Base-by-base conservation (phyloP, 2,113 vertebrate species). In the Brachionichthys hirsutus region DNA sequence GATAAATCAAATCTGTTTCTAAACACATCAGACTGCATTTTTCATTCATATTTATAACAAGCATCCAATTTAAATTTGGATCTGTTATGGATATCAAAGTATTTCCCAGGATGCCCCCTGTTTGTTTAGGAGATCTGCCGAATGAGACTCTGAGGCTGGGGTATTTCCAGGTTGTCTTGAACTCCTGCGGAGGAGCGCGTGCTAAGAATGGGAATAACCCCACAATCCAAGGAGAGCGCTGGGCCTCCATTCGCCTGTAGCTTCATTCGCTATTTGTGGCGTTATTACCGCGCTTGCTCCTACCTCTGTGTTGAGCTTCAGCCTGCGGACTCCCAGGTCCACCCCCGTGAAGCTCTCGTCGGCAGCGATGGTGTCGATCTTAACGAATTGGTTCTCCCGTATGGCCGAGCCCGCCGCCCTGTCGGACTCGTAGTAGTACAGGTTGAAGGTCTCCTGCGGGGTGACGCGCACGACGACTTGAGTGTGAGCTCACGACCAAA, bases 301-400 rank as follows among this genome's bases (percentile, higher is more conserved):
- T 77, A 89, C 87, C 89, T 99, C 97, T 0, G 95, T 98, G 92
- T 99, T 99, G 35, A 99, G 89, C 68, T 96, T 97, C 1, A 98
- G 94, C 16, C 94, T 84, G 55, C 96, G 90, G 60, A 98, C 94
- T 0, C 96, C 97, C 75, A 98, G 91, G 89, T 99, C 97, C 5
- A 94, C 96, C 0, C 90, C 92, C 0, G 96, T 99, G 92, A 99
- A 99, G 81, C 97, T 99, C 91, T 99, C 97, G 0, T 99, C 97
- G 0, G 97, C 97, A 0, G 97, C 97, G 0, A 99, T 98, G 13
- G 97, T 99, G 87, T 99, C 97, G 0, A 99, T 99, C 84, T 99
- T 99, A 61, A 92, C 85, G 73, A 98, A 98, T 85, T 98, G 94
- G 87, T 88, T 96, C 69, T 98, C 95, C 0, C 94, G 90, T 0